A percentile compares a stretch with the other conserved stretches of the same genome.
These are phyloP conservation scores for Atrina japonica DNA, from an alignment of 2,888 invertebrate genomes.

Conservation along the genomic window DNA sequence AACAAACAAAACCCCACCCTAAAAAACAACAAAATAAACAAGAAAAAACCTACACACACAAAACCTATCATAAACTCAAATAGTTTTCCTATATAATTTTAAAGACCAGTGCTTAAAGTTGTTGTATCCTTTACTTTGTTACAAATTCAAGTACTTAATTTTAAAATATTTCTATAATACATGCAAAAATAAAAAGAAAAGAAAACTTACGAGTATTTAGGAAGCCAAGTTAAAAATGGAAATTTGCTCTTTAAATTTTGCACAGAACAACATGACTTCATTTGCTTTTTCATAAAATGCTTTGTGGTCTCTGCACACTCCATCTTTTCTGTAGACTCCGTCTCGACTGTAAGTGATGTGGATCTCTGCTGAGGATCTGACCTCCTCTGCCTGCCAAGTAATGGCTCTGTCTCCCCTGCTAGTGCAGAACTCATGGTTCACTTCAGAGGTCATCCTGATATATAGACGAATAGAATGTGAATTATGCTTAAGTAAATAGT, in stretches of 20 bases:
- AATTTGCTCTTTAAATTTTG: slow-evolving; percentile 66
- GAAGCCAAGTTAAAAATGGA: slow-evolving; percentile 73
- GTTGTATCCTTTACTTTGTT: no score
- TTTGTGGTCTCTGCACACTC: slow-evolving; percentile 19
- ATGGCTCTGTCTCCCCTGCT: slow-evolving; percentile 45
- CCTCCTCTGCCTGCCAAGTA: slow-evolving; percentile 41
- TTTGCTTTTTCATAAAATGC: slow-evolving; percentile 45
- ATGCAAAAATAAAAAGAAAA: no score
- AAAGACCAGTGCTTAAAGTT: no score
- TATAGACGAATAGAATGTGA: slow-evolving; percentile 4
- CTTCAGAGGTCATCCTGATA: slow-evolving; percentile 40
- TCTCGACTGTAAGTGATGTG: slow-evolving; percentile 12
- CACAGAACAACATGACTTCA: slow-evolving; percentile 58
- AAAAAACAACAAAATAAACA: no score
- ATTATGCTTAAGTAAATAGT: no score
- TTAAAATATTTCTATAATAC: no score
- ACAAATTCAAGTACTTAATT: no score
- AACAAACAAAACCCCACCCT: no score
- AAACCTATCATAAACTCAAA: no score
- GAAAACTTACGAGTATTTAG: slow-evolving; percentile 72
- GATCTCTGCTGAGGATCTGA: not conserved
- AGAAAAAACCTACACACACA: no score
- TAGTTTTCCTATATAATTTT: no score
- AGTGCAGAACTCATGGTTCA: slow-evolving; percentile 41
- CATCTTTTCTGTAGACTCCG: slow-evolving; percentile 27